Percentiles rank a stretch among this genome's conserved stretches.
Evolutionary conservation across 2,797 vertebrate species (phyloP).

Genomic region (Chelonia mydas): DNA sequence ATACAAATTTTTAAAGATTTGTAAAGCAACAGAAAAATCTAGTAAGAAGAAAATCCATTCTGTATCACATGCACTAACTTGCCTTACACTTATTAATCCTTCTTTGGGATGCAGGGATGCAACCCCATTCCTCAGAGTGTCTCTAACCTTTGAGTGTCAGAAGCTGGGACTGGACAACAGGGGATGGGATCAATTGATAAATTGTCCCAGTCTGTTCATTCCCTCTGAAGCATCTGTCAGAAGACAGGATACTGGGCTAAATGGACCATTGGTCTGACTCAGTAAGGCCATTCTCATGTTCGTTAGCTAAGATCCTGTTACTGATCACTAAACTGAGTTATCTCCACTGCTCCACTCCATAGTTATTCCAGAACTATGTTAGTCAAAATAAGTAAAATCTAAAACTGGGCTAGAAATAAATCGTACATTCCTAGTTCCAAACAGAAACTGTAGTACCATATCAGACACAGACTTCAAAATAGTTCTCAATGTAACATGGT

Average conservation of each 20-base stretch:
- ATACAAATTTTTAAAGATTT: neutral
- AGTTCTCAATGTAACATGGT: neutral
- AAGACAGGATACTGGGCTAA: neutral
- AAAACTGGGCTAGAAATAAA: neutral
- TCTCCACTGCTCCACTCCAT: no score
- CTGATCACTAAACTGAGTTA: rapidly evolving
- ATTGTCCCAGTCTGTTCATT: neutral
- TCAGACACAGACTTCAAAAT: neutral
- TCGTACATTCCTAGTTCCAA: neutral
- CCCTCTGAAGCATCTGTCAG: neutral
- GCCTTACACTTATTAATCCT: neutral
- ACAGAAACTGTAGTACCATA: neutral
- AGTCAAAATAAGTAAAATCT: neutral
- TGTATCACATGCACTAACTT: neutral
- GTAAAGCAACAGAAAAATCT: neutral
- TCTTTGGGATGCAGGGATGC: neutral
- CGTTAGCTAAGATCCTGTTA: neutral
- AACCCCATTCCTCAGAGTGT: neutral
- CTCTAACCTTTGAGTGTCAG: neutral
- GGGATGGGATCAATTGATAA: neutral
- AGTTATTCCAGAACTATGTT: neutral
- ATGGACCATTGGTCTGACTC: neutral
- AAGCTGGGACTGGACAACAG: neutral
- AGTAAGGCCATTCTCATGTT: neutral
- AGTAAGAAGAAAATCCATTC: neutral